Evolutionary conservation across 1,140 invertebrate genomes (phyloP).

Genomic region (Papilio dardanus): DNA sequence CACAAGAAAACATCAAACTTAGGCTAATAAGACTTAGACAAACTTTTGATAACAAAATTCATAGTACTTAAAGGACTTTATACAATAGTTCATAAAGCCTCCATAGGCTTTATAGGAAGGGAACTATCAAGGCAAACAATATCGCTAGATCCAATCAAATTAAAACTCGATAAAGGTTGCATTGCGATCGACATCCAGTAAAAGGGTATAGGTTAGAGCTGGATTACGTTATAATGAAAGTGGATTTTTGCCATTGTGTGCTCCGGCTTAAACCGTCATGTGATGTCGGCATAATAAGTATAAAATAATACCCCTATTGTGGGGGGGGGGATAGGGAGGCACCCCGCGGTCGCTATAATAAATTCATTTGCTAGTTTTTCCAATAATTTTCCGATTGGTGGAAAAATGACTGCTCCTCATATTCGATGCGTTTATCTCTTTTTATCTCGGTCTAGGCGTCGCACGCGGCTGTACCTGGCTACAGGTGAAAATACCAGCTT

Average conservation of each 20-base stretch:
- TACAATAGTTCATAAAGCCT: no score
- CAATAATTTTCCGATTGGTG: constrained; percentile 71
- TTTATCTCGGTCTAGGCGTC: constrained; percentile 50
- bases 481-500: not conserved
- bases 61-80: no score
- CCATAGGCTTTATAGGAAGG: no score
- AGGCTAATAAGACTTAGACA: no score
- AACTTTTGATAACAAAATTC: no score
- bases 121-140: no score
- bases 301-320: constrained; percentile 56
- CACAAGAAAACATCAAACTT: no score
- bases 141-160: not conserved
- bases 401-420: constrained; percentile 73
- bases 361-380: constrained; percentile 77
- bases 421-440: constrained; percentile 63
- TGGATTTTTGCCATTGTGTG: constrained; percentile 37
- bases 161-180: not conserved
- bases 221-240: constrained; percentile 2
- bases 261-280: constrained; percentile 39
- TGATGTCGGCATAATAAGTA: constrained; percentile 55
- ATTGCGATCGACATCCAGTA: not conserved
- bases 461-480: not conserved
- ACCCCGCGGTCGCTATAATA: constrained; percentile 57
- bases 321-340: constrained; percentile 47
- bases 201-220: constrained; percentile 23